Conservation (phyloP, 1,140 invertebrate species). For the Heliconius himera region DNA sequence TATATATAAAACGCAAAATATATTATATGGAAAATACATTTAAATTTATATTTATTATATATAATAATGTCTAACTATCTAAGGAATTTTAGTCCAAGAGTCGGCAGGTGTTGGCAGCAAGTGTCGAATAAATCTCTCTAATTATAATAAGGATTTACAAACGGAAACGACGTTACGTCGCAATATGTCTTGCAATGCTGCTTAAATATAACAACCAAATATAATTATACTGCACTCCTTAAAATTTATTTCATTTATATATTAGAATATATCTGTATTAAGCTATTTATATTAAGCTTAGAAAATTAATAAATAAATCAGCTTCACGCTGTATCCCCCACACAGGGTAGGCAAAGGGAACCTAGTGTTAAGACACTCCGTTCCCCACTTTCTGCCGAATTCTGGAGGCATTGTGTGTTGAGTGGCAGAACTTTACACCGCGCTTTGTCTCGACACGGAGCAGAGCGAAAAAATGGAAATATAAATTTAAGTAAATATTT, state of each 20-base stretch:
- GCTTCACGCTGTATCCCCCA: not conserved
- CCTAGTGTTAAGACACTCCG: not conserved
- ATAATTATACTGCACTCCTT: not conserved
- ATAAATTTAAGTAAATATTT: too few relatives aligned
- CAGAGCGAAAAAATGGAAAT: too few relatives aligned
- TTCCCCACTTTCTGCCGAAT: not conserved
- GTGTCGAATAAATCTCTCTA: slow-evolving; percentile 43
- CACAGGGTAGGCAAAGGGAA: not conserved
- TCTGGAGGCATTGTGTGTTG: not conserved
- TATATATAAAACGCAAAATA: too few relatives aligned
- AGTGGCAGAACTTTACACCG: not conserved
- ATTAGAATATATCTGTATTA: not conserved
- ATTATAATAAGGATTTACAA: slow-evolving; percentile 31
- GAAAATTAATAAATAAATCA: not conserved
- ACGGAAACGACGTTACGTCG: slow-evolving; percentile 20
- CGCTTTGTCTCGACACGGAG: too few relatives aligned
- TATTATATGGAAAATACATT: not conserved
- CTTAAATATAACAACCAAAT: not conserved
- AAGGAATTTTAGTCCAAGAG: slow-evolving; percentile 27
- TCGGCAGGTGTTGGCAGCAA: slow-evolving; percentile 43
- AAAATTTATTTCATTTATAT: not conserved
- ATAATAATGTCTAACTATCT: slow-evolving; percentile 19
- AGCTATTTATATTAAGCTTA: too few relatives aligned
- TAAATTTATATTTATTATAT: not conserved
- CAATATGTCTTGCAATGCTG: not conserved